phyloP scores from a whole-genome alignment of 1,140 invertebrate species.

The Potamilus streckersoni region DNA sequence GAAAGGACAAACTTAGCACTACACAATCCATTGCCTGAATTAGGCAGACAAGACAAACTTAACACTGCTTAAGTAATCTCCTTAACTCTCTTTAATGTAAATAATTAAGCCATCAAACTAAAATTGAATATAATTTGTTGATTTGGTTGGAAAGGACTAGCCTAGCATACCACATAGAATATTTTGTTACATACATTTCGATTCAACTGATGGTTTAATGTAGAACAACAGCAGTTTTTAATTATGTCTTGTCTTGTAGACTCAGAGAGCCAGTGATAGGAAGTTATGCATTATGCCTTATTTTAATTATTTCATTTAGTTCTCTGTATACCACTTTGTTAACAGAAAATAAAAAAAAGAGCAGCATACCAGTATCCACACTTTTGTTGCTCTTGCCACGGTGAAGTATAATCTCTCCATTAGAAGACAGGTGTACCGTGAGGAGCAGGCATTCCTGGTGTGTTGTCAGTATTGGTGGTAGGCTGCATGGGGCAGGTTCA shows the following conservation, averaged over 20 bases:
- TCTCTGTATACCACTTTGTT: neutral
- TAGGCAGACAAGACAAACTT: too few relatives aligned
- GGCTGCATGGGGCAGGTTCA: conserved; percentile 48
- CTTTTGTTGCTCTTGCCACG: conserved; percentile 48
- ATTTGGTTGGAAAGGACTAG: too few relatives aligned
- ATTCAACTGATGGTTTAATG: neutral
- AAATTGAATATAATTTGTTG: too few relatives aligned
- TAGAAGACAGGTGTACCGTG: conserved; percentile 59
- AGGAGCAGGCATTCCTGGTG: conserved; percentile 53
- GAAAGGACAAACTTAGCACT: neutral
- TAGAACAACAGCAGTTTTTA: neutral
- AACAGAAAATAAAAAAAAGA: neutral
- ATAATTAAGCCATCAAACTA: too few relatives aligned
- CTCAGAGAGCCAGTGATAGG: too few relatives aligned
- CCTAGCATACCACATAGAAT: too few relatives aligned
- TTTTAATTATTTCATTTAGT: neutral
- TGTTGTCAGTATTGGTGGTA: conserved; percentile 45
- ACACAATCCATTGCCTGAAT: too few relatives aligned
- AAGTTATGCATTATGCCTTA: neutral
- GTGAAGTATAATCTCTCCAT: conserved; percentile 62
- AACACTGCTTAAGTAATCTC: too few relatives aligned
- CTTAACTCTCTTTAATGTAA: too few relatives aligned
- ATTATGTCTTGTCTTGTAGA: neutral
- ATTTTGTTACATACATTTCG: too few relatives aligned
- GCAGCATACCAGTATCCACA: conserved; percentile 55